Base-by-base conservation (phyloP, 2,797 vertebrate species). In the Pterois miles region DNA sequence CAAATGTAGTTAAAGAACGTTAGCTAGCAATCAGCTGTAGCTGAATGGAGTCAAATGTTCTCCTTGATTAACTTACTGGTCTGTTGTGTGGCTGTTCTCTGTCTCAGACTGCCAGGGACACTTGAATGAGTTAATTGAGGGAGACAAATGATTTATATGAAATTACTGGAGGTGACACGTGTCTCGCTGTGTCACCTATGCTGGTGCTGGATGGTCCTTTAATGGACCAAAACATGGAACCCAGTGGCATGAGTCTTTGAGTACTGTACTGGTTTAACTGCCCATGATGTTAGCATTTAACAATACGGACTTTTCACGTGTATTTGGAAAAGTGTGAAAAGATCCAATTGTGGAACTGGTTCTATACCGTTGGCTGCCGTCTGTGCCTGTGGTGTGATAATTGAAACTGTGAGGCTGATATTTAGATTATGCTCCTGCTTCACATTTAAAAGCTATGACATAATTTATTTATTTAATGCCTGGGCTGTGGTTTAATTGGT, bases 381-480 rank as follows among this genome's bases (percentile, higher is more conserved):
- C 56, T 64, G 60, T 3, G 57, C 66, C 71, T 73, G 72, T 56
- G 46, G 76, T 22, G 58, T 31, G 33, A 70, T 73, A 57, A 80
- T 38, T 58, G 36, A 31, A 72, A 60, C 33, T n/a, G 29, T 48
- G 71, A 66, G 34, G 66, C 33, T 34, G 56, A 75, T 59, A 50
- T 78, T 71, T 58, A 64, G 63, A 79, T 59, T 11, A 36, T 62
- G 31, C 33, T 80, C 13, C 48, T 25, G 65, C 56, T 70, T 27
- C 33, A 73, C 72, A 52, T 72, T 65, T 40, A 43, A 65, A 75
- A 59, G 36, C 34, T 58, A 76, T 29, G 29, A 25, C 8, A 65
- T 60, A 1, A 46, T 65, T 60, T 63, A 20, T 64, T 80, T 63
- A 71, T 71, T 63, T 53, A 31, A 46, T 13, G 58, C 57, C 16